These are phyloP conservation scores for Orientallactaga sibirica DNA, from an alignment of 2,797 vertebrate genomes.

Conservation along the genomic window DNA sequence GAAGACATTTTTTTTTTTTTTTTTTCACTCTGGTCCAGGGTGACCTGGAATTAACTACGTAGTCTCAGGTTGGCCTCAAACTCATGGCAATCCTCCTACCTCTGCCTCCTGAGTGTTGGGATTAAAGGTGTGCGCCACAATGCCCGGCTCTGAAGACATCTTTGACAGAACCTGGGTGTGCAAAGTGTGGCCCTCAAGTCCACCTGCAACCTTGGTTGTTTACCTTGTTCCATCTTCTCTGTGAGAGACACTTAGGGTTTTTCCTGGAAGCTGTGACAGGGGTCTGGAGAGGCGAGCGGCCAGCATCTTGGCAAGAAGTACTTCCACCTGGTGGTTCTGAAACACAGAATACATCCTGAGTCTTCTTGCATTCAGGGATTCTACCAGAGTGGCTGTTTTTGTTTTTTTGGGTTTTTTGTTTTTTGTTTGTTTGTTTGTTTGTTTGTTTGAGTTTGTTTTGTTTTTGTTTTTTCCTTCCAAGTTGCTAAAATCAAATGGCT, in stretches of 20 bases:
- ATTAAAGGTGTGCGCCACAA: too few species aligned
- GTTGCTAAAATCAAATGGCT: background rate
- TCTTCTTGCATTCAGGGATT: background rate
- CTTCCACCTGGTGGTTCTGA: conserved; percentile 78
- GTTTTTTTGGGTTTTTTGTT: too few species aligned
- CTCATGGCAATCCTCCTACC: too few species aligned
- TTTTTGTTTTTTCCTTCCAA: background rate
- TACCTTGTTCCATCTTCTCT: conserved; percentile 81
- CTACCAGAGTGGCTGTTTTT: background rate
- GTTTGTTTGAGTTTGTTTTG: too few species aligned
- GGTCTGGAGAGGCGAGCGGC: conserved; percentile 83
- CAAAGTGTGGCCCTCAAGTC: background rate
- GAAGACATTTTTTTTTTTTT: too few species aligned
- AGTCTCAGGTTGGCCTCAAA: too few species aligned
- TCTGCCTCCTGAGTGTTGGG: too few species aligned
- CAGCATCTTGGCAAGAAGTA: conserved; percentile 78
- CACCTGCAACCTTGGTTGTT: conserved; percentile 52
- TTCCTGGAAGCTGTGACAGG: conserved; percentile 81
- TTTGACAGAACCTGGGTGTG: background rate
- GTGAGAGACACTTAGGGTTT: conserved; percentile 73
- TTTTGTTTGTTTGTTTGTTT: too few species aligned
- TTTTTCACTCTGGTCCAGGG: too few species aligned
- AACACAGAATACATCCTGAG: conserved; percentile 75
- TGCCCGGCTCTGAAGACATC: background rate
- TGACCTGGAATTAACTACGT: too few species aligned